Base-by-base conservation (phyloP, 2,113 vertebrate species). In the Neomonachus schauinslandi region DNA sequence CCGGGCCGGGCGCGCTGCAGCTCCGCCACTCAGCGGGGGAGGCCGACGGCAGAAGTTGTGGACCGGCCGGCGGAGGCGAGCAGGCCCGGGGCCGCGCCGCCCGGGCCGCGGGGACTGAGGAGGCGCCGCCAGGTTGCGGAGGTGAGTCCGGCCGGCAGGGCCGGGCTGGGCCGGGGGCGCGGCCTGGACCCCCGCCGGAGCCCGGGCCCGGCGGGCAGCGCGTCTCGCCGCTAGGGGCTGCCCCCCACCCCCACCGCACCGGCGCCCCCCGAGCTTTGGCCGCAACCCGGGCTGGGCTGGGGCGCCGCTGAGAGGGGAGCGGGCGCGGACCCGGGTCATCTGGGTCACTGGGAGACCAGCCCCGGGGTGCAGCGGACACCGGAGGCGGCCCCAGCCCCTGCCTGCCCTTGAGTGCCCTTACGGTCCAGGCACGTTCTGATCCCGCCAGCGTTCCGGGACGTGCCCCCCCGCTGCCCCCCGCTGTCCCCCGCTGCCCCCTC, bases 331-430 rank as follows among this genome's bases (percentile, higher is more conserved):
- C 26, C 31, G 74, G 91, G 69, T 51, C 49, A 6, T 42, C 21
- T 22, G 80, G 72, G 79, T 85, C 92, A 12, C 57, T 49, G 33
- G 22, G 18, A 46, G 39, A 55, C 94, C 59, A 55, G 49, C 67
- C 79, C 55, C 16, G 18, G 31, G 91, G 51, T 91, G 71, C 57
- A 65, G 21, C 33, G 80, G 31, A 55, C 72, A 4, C 90, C 4
- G 88, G 39, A 46, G 65, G 74, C 55, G 21, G 51, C 76, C 87
- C 72, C 87, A 9, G 83, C 26, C 39, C 39, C 76, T 36, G 74
- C 65, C 63, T 95, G 98, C 93, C 98, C 98, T 98, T 98, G 98
- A 94, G 95, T 79, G 97, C 96, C 97, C 98, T 98, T 97, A 95
- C 12, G 33, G 65, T 71, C 12, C 22, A 16, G 86, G 42, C 76